Base-by-base conservation (phyloP, 2,888 invertebrate genomes). In the Apodemia zela region DNA sequence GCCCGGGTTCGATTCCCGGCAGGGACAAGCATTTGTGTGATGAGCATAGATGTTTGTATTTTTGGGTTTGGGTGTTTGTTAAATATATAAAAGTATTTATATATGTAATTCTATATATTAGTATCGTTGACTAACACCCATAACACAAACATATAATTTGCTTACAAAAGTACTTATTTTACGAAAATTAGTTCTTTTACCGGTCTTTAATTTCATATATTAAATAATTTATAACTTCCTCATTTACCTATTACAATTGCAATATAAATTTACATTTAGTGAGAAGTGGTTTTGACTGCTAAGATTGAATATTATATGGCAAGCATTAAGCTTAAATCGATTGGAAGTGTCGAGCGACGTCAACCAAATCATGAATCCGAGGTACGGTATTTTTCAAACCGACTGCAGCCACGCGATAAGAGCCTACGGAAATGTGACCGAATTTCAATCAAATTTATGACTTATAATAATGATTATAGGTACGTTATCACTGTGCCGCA, bases 361-460 rank as follows among this genome's bases (percentile, higher is more conserved):
- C 78, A 80, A 76, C 76, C 78, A 79, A 84, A 81, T 84, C 83
- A 72, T 76, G 70, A 72, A 76, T 74, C 72, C 69, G 76, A 80
- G 80, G 79, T 75, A 77, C 80, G 77, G 79, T 85, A 89, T 89
- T 89, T 89, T 89, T 89, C 89, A 87, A 85, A 83, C 79, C 87
- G 84, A 89, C 90, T 91, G 91, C 89, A 88, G 78, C 81, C 73
- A 73, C 72, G 80, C 82, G 91, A 91, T 91, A 91, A 91, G 89
- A 80, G 78, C 75, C 76, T 76, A 73, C 81, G 81, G 85, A 87
- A 89, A 89, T 89, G 87, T 89, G 85, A 89, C 89, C 88, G 84
- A 89, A 89, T 87, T 90, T 90, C 90, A 89, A 90, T 91, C 87
- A 87, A 89, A 89, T 90, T 90, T 90, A 91, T 89, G 88, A 90